Evolutionary conservation across 2,797 vertebrate species (phyloP).

Genomic region (Notamacropus eugenii): DNA sequence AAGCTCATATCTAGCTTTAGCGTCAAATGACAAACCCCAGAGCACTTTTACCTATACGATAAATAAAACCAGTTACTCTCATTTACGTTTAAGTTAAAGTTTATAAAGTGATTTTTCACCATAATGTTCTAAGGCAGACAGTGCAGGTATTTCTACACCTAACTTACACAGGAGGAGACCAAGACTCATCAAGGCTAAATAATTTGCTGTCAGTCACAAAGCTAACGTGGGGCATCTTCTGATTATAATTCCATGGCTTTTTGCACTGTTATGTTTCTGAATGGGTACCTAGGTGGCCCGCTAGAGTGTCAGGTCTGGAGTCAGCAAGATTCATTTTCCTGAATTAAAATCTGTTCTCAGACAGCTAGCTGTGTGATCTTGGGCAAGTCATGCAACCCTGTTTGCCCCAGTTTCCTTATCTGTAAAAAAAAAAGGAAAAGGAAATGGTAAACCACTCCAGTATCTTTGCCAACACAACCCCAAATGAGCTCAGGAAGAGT

Average conservation of each 20-base stretch:
- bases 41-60: neutral
- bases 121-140: neutral
- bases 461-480: neutral
- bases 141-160: neutral
- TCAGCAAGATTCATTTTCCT: neutral
- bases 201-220: neutral
- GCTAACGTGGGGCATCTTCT: neutral
- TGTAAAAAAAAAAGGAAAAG: neutral
- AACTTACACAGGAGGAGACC: neutral
- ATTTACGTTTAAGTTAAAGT: neutral
- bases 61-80: neutral
- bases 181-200: neutral
- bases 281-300: neutral
- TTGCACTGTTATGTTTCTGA: neutral
- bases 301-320: neutral
- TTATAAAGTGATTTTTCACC: neutral
- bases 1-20: neutral
- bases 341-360: neutral
- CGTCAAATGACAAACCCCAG: neutral
- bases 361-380: neutral
- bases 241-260: neutral
- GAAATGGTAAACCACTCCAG: neutral
- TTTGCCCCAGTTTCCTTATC: neutral
- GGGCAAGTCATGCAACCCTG: neutral
- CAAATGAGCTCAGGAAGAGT: neutral